Base-by-base conservation (phyloP, 2,888 invertebrate species). In the Chloromyia formosa region DNA sequence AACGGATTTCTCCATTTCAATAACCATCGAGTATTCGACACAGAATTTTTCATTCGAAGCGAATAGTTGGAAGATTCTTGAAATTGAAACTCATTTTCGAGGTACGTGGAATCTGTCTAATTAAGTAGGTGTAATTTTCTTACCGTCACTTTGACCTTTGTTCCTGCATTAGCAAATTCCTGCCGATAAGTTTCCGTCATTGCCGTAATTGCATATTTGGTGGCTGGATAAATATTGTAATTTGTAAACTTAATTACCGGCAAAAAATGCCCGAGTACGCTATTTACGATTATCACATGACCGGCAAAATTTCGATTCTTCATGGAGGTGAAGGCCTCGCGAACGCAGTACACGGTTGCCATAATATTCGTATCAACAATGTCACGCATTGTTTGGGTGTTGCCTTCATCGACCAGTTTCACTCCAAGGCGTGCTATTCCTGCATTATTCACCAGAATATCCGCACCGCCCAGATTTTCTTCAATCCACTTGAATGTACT, bases 401-500 rank as follows among this genome's bases (percentile, higher is more conserved):
- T n/a, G n/a, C n/a, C n/a, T n/a, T n/a, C n/a, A n/a, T n/a, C n/a
- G n/a, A n/a, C n/a, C n/a, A n/a, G n/a, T n/a, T n/a, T n/a, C n/a
- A n/a, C n/a, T n/a, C n/a, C n/a, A n/a, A n/a, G n/a, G n/a, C 75
- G 68, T 0, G 83, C 74, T 7, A 87, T 78, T 0, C 87, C 90
- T 0, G 90, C 90, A 78, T 89, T 89, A 79, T 90, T 90, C 7
- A 90, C 80, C 2, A 35, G 7, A 35, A 35, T 4, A 35, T 4
- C 2, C 27, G 7, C 27, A 35, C 27, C 27, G 27, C 27, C 27
- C 27, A 60, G 23, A 60, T 60, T 23, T 9, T 82, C 78, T 56
- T 87, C 85, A 64, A 88, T 86, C 82, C 83, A 77, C 86, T 83
- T 80, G 80, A 91, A 90, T 40, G 88, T 87, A 3, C 83, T 80